phyloP scores from a whole-genome alignment of 2,797 vertebrate genomes.

The Karalla daura region DNA sequence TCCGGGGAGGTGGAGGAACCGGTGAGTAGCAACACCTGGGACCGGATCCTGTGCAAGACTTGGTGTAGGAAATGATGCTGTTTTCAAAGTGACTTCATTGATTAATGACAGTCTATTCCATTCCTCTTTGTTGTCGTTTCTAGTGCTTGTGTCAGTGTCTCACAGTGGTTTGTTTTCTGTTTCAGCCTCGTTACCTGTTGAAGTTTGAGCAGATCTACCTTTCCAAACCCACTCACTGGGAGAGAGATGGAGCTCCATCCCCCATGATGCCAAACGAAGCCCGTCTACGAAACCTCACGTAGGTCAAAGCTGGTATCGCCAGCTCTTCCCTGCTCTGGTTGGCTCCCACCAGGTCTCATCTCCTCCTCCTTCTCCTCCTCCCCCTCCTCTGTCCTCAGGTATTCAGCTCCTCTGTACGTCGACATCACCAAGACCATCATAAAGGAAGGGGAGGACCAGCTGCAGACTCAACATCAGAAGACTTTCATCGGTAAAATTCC shows the following conservation, averaged over 20 bases:
- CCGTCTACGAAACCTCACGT: conserved; percentile 96
- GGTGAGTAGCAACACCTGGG: conserved; percentile 77
- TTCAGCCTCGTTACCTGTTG: conserved; percentile 93
- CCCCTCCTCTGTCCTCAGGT: conserved; percentile 75
- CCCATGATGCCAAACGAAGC: conserved; percentile 99
- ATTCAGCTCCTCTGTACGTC: conserved; percentile 96
- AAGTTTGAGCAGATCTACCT: conserved; percentile 99
- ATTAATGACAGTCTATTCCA: too few species aligned
- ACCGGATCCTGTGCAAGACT: background rate
- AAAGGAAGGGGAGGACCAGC: conserved; percentile 97
- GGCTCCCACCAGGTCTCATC: background rate
- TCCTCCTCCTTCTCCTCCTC: background rate
- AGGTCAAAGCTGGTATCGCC: conserved; percentile 74
- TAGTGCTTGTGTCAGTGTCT: too few species aligned
- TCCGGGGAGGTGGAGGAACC: conserved; percentile 97
- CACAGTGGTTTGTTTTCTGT: conserved; percentile 4
- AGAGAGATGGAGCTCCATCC: conserved; percentile 96
- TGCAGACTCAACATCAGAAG: conserved; percentile 98
- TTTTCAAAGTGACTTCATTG: background rate
- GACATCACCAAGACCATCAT: conserved; percentile 99
- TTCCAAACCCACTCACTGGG: conserved; percentile 99
- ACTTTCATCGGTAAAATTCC: conserved; percentile 99
- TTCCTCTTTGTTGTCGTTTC: too few species aligned
- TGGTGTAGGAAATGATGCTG: background rate
- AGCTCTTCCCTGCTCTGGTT: too few species aligned